phyloP scores from a whole-genome alignment of 2,888 invertebrate genomes.

The Nudaria mundana region DNA sequence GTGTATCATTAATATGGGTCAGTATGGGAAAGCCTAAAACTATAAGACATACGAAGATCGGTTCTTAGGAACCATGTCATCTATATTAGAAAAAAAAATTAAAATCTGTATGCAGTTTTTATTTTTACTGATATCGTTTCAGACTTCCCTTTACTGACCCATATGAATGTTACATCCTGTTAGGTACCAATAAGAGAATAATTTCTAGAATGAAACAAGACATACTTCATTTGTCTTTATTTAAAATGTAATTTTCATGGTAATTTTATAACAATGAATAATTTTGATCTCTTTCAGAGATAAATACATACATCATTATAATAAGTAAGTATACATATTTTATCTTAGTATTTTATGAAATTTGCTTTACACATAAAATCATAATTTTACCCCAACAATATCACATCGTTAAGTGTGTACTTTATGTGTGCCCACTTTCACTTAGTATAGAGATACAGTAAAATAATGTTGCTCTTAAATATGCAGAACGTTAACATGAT shows the following conservation, averaged over 20 bases:
- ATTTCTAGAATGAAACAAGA: neutral
- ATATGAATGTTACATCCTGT: too few species aligned
- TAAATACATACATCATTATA: constrained; percentile 60
- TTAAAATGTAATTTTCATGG: constrained; percentile 68
- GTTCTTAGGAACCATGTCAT: too few species aligned
- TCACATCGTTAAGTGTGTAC: constrained; percentile 75
- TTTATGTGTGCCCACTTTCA: constrained; percentile 65
- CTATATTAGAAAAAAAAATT: too few species aligned
- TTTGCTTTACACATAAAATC: constrained; percentile 72
- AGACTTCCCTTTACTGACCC: too few species aligned
- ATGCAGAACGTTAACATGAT: constrained; percentile 18
- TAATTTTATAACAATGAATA: constrained; percentile 79
- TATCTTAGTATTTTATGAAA: constrained; percentile 57
- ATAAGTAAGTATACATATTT: constrained; percentile 54
- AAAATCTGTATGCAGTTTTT: too few species aligned
- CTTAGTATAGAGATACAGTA: constrained; percentile 45
- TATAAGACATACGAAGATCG: too few species aligned
- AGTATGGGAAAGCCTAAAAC: too few species aligned
- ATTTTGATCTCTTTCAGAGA: constrained; percentile 70
- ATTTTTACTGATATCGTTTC: too few species aligned
- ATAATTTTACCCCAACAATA: constrained; percentile 70
- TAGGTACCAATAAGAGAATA: too few species aligned
- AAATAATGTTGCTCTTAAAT: constrained; percentile 28
- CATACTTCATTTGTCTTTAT: constrained; percentile 64
- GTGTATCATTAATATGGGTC: too few species aligned